Conservation (phyloP, 2,797 vertebrate genomes). For the Zalophus californianus region DNA sequence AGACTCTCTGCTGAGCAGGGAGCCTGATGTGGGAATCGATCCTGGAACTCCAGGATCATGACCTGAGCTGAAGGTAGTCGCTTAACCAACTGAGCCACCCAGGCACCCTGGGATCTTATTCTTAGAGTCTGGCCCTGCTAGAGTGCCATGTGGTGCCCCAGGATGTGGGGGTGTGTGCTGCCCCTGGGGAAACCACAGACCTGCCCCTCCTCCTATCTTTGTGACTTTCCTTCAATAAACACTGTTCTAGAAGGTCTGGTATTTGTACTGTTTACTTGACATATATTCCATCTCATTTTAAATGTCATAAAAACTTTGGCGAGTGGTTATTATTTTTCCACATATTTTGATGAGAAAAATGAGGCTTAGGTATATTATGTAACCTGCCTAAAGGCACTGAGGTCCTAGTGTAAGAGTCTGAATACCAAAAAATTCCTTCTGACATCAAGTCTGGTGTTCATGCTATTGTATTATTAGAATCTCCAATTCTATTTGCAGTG, state of each 20-base stretch:
- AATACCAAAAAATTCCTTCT: slow-evolving; percentile 25
- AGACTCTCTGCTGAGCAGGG: too few species aligned
- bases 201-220: not conserved
- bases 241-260: not conserved
- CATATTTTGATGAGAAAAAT: slow-evolving; percentile 59
- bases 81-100: too few species aligned
- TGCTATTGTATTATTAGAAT: not conserved
- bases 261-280: not conserved
- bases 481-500: not conserved
- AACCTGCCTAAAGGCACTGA: slow-evolving; percentile 40
- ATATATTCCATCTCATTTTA: slow-evolving; percentile 26
- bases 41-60: too few species aligned
- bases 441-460: not conserved
- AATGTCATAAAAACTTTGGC: slow-evolving; percentile 51
- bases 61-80: too few species aligned
- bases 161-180: not conserved
- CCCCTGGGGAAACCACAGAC: not conserved
- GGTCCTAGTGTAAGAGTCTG: not conserved
- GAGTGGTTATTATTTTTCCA: slow-evolving; percentile 10
- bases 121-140: not conserved
- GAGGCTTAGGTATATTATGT: not conserved
- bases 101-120: not conserved
- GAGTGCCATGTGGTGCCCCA: not conserved
- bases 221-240: slow-evolving; percentile 7
- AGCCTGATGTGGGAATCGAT: too few species aligned